Conservation (phyloP, 1,140 invertebrate species). For the Drosophila prosaltans region DNA sequence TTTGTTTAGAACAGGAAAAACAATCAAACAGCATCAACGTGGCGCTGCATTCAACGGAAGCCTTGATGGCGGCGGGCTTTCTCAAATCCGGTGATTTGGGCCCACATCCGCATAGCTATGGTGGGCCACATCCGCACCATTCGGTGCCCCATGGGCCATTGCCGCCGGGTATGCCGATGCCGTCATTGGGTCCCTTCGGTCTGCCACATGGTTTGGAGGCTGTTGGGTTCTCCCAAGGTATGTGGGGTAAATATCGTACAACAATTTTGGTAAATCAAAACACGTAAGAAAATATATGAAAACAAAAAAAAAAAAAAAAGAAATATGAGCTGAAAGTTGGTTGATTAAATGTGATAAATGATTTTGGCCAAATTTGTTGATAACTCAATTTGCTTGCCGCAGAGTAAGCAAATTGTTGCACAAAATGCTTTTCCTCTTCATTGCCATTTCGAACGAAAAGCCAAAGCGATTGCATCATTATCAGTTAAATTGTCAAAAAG, state of each 20-base stretch:
- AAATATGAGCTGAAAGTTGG: conserved; percentile 62
- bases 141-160: conserved; percentile 80
- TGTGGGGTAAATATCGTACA: conserved; percentile 83
- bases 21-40: conserved; percentile 66
- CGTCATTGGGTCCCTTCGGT: conserved; percentile 83
- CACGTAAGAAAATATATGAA: conserved; percentile 13
- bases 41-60: conserved; percentile 83
- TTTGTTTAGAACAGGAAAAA: conserved; percentile 7
- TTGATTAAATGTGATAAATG: conserved; percentile 35
- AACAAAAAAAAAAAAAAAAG: neutral
- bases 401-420: conserved; percentile 43
- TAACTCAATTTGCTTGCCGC: conserved; percentile 38
- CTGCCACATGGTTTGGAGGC: conserved; percentile 84
- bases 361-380: conserved; percentile 18
- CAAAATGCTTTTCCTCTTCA: conserved; percentile 60
- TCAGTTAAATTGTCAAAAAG: conserved; percentile 76
- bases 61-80: conserved; percentile 83
- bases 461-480: conserved; percentile 76
- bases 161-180: conserved; percentile 83
- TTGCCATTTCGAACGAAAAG: conserved; percentile 55
- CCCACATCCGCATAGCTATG: conserved; percentile 82
- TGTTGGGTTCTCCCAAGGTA: conserved; percentile 84
- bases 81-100: conserved; percentile 81
- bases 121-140: conserved; percentile 82
- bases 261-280: conserved; percentile 73